phyloP scores from a whole-genome alignment of 2,113 vertebrate species.

The Oriolus oriolus region DNA sequence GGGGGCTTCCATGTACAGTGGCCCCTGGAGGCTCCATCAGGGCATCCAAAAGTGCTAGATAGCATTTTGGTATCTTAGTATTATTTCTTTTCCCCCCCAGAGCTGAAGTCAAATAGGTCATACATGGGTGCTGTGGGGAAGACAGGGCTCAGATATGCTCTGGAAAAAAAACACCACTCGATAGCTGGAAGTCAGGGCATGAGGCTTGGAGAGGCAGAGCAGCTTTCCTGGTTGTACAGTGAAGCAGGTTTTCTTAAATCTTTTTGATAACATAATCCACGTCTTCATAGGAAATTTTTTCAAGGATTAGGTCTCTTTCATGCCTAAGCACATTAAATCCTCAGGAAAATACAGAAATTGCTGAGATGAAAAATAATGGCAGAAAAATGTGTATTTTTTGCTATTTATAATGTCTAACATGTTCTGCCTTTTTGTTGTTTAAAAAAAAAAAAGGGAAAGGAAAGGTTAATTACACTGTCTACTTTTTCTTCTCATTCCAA shows the following conservation, averaged over 20 bases:
- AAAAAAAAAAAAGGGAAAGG: neutral
- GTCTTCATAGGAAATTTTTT: constrained; percentile 1
- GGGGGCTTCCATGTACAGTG: rapidly evolving
- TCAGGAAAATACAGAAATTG: neutral
- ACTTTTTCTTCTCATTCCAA: constrained; percentile 5
- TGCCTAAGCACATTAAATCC: constrained; percentile 27
- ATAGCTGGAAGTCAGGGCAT: neutral
- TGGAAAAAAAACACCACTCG: rapidly evolving
- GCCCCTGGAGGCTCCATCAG: neutral
- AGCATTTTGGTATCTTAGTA: neutral
- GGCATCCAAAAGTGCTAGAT: neutral
- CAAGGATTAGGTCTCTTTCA: constrained; percentile 10
- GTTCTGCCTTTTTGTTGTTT: neutral
- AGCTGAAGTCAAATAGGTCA: neutral
- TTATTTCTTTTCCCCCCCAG: rapidly evolving
- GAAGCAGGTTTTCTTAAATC: neutral
- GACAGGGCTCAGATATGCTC: neutral
- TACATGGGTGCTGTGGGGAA: neutral
- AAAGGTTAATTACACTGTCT: constrained; percentile 50
- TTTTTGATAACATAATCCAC: constrained; percentile 38
- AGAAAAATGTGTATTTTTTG: neutral
- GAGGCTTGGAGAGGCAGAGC: neutral
- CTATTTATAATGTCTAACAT: neutral
- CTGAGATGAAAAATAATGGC: neutral
- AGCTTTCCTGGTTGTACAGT: neutral